Base-by-base conservation (phyloP, 1,140 invertebrate genomes). In the Pomacea maculata region DNA sequence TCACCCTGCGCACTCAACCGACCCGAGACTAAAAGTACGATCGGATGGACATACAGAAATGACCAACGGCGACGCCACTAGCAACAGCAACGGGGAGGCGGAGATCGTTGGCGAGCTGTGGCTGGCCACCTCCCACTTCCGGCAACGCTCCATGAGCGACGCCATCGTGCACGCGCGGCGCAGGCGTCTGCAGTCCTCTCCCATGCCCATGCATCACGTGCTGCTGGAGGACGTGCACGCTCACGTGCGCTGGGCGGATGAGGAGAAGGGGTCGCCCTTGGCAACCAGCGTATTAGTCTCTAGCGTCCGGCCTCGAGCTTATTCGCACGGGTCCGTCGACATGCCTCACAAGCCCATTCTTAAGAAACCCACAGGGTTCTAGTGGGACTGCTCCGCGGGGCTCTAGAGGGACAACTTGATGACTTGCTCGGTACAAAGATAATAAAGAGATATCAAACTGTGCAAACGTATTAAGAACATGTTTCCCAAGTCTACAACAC, bases 201-300 rank as follows among this genome's bases (percentile, higher is more conserved):
- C 77, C 14, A 14, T 25, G 21, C 65, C 25, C 65, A 8, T 54
- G 64, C 63, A 52, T 12, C 54, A 54, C 54, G n/a, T 45, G 45
- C 25, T 52, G 75, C 1, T 11, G 63, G 63, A 77, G 14, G 75
- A 77, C 19, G 63, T n/a, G 14, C 79, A 78, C 45, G 75, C 45
- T 14, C 82, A 80, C 70, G 82, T 83, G 70, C 82, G 76, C 82
- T 83, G 82, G 82, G 82, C 82, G 55, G 82, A 83, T 71, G 82
- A 83, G 75, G 68, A 74, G 75, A 65, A 61, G 54, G 82, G 82
- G 1, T 75, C 68, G 11, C 71, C 82, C 0, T 25, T 83, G 21
- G 76, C 75, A 29, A 83, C 82, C 15, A 80, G 82, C 34, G 82
- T 83, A 3, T 57, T 80, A 11, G 79, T 83, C 19, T 72, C 34